A percentile compares a stretch with the other conserved stretches of the same genome.
These are phyloP conservation scores for Scomberomorus guttatus DNA, from an alignment of 2,797 vertebrate species.

Conservation along the genomic window DNA sequence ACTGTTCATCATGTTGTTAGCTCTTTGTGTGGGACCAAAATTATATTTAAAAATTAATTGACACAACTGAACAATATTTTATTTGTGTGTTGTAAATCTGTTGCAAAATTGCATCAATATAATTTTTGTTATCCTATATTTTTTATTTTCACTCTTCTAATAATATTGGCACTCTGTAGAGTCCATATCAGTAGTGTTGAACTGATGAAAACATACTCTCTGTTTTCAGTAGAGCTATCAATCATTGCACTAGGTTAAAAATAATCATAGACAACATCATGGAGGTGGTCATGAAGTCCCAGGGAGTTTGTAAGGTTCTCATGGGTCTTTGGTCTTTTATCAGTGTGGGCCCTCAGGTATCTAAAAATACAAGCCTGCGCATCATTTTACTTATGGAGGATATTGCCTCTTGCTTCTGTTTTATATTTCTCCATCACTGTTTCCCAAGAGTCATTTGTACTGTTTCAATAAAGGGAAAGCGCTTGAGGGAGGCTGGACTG, in stretches of 20 bases:
- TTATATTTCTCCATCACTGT: constrained; percentile 64
- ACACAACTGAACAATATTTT: too few species aligned
- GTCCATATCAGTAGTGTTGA: neutral
- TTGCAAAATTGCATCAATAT: too few species aligned
- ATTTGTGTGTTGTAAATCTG: too few species aligned
- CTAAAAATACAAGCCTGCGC: constrained; percentile 30
- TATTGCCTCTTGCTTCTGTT: constrained; percentile 58
- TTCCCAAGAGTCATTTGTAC: constrained; percentile 58
- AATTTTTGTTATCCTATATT: too few species aligned
- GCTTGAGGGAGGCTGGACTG: constrained; percentile 55
- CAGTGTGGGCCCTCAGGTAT: constrained; percentile 43
- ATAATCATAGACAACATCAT: constrained; percentile 16
- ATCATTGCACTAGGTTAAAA: constrained; percentile 22
- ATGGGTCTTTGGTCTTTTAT: constrained; percentile 48
- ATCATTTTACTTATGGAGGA: constrained; percentile 47
- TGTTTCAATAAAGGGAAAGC: constrained; percentile 56
- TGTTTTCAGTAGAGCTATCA: constrained; percentile 20
- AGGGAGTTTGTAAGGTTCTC: constrained; percentile 44
- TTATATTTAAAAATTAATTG: too few species aligned
- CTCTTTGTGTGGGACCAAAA: too few species aligned
- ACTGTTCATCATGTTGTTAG: too few species aligned
- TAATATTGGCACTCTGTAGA: neutral
- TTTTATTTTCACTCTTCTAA: too few species aligned
- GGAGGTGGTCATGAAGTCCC: constrained; percentile 36
- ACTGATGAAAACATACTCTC: neutral